Conservation (phyloP, 2,113 vertebrate genomes). For the Cheilinus undulatus region DNA sequence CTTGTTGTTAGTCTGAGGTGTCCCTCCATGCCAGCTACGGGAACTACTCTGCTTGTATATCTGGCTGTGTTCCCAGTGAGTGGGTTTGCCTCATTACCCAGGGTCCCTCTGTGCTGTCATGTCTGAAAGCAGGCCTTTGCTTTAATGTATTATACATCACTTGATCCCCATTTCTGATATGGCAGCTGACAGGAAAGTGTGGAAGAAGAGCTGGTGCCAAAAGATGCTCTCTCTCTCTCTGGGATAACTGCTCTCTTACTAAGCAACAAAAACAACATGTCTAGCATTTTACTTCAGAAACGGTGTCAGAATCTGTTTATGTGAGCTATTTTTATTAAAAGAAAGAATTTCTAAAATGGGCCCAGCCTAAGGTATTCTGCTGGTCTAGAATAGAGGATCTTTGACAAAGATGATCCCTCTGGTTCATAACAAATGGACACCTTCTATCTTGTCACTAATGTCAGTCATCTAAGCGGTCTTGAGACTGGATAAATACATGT, state of each 20-base stretch:
- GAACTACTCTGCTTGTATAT: slow-evolving; percentile 56
- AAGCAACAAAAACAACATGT: slow-evolving; percentile 54
- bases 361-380: neutral
- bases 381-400: neutral
- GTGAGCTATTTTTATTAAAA: slow-evolving; percentile 8
- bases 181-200: slow-evolving; percentile 71
- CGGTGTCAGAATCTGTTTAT: slow-evolving; percentile 45
- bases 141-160: slow-evolving; percentile 84
- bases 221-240: slow-evolving; percentile 50
- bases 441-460: too few species aligned
- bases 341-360: neutral
- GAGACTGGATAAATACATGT: neutral
- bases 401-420: neutral
- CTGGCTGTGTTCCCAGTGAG: slow-evolving; percentile 67
- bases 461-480: too few species aligned
- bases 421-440: neutral
- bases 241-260: slow-evolving; percentile 48
- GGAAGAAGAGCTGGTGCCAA: slow-evolving; percentile 55
- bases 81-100: slow-evolving; percentile 77
- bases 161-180: slow-evolving; percentile 69
- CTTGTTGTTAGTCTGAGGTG: slow-evolving; percentile 31
- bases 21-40: slow-evolving; percentile 27
- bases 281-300: slow-evolving; percentile 44
- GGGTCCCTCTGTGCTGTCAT: slow-evolving; percentile 77
- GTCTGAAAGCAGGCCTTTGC: slow-evolving; percentile 73